A percentile compares a stretch with the other conserved stretches of the same genome.
phyloP scores from a whole-genome alignment of 2,888 invertebrate species.

The Adela reaumurella region DNA sequence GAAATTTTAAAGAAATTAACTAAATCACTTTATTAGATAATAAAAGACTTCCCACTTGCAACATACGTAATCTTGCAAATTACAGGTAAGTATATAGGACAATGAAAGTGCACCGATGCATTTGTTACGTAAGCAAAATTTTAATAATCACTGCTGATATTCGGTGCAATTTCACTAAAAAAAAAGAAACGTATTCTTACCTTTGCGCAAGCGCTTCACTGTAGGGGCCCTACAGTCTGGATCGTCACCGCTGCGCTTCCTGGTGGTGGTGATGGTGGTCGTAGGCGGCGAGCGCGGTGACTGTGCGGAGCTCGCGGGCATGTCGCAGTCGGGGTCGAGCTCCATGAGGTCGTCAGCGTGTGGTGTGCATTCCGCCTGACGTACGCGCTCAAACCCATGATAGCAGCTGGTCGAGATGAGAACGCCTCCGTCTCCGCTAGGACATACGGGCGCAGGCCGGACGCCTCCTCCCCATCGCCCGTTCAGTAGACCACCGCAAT shows the following conservation, averaged over 20 bases:
- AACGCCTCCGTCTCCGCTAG: slow-evolving; percentile 31
- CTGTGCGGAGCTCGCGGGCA: slow-evolving; percentile 26
- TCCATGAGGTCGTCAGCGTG: slow-evolving; percentile 18
- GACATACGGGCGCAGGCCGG: slow-evolving; percentile 39
- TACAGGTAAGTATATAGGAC: too few relatives aligned
- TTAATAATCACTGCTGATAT: not conserved
- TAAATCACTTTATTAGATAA: too few relatives aligned
- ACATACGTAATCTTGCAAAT: too few relatives aligned
- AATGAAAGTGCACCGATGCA: not conserved
- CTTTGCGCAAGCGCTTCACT: slow-evolving; percentile 41
- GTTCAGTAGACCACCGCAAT: not conserved
- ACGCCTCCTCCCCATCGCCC: slow-evolving; percentile 22
- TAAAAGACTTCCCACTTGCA: slow-evolving; percentile 2
- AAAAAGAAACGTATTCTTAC: slow-evolving; percentile 26
- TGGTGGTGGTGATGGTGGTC: slow-evolving; percentile 22
- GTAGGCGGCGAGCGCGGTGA: slow-evolving; percentile 10
- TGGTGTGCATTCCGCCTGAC: slow-evolving; percentile 27
- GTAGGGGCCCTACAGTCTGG: slow-evolving; percentile 28
- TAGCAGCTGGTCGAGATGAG: slow-evolving; percentile 52
- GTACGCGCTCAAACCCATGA: slow-evolving; percentile 31
- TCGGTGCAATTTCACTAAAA: not conserved
- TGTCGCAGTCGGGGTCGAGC: slow-evolving; percentile 32
- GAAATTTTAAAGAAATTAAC: too few relatives aligned
- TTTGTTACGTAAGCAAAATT: not conserved
- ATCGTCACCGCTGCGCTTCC: slow-evolving; percentile 41